A percentile compares a stretch with the other conserved stretches of the same genome.
These are phyloP conservation scores for Aleiodes leptofemur DNA, from an alignment of 2,888 invertebrate genomes.

Conservation along the genomic window DNA sequence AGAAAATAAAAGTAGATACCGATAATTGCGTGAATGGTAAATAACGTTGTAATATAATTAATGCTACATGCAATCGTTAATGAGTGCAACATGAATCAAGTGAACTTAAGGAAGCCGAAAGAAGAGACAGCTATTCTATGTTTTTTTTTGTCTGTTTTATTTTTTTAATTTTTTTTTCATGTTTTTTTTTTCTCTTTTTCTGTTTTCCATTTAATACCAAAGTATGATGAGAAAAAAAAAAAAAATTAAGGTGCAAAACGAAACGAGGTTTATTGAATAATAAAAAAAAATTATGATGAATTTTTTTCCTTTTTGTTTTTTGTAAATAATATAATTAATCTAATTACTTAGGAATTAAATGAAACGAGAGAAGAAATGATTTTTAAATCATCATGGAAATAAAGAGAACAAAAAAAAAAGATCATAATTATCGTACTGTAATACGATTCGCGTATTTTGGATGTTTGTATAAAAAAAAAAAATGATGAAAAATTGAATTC, in stretches of 20 bases:
- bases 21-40: constrained; percentile 44
- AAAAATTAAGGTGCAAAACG: constrained; percentile 1
- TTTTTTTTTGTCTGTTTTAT: background rate
- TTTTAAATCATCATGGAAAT: constrained; percentile 6
- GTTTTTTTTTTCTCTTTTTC: background rate
- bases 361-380: background rate
- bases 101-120: constrained; percentile 16
- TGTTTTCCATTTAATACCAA: constrained; percentile 43
- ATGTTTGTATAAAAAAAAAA: constrained; percentile 55
- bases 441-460: constrained; percentile 52
- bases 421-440: constrained; percentile 46
- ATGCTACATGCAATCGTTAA: constrained; percentile 44
- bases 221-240: constrained; percentile 31
- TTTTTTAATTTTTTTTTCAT: background rate
- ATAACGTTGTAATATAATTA: constrained; percentile 46
- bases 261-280: constrained; percentile 9
- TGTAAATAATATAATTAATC: constrained; percentile 40
- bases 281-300: constrained; percentile 3
- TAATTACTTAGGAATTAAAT: background rate
- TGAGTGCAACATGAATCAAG: constrained; percentile 40
- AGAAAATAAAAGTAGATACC: constrained; percentile 31
- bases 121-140: constrained; percentile 23
- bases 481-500: constrained; percentile 50
- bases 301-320: background rate
- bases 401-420: constrained; percentile 2